Evolutionary conservation across 2,797 vertebrate species (phyloP).

Genomic region (Caiman crocodilus): DNA sequence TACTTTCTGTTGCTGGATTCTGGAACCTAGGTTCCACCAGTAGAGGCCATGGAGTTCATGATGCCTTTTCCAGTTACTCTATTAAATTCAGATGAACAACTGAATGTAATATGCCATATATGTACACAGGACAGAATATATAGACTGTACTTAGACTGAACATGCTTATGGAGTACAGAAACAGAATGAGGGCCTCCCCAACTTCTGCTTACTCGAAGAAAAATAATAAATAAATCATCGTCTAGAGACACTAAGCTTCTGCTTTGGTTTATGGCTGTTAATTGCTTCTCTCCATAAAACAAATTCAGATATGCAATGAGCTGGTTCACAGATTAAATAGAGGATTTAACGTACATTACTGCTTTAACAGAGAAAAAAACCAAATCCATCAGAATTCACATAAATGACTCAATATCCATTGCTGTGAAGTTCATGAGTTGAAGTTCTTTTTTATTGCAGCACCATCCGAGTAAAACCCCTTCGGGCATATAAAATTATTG

Average conservation of each 20-base stretch:
- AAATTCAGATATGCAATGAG: conserved; percentile 12
- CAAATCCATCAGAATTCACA: neutral
- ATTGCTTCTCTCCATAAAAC: neutral
- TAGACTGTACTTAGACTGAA: neutral
- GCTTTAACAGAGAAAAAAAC: conserved; percentile 29
- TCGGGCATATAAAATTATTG: neutral
- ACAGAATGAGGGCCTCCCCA: rapidly evolving
- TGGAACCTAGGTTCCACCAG: neutral
- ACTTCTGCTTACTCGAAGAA: neutral
- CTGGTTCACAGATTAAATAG: neutral
- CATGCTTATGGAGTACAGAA: neutral
- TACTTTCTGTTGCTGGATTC: neutral
- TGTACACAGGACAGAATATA: rapidly evolving
- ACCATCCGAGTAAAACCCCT: neutral
- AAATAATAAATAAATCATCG: neutral
- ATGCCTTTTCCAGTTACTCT: neutral
- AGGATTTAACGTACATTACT: neutral
- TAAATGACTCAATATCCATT: neutral
- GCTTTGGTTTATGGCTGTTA: conserved; percentile 6
- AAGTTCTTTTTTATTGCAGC: neutral
- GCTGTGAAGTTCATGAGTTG: neutral
- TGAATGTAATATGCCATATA: rapidly evolving
- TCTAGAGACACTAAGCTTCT: neutral
- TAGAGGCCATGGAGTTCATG: neutral
- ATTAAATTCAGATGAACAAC: no score